Base-by-base conservation (phyloP, 2,113 vertebrate species). In the Lethenteron reissneri region DNA sequence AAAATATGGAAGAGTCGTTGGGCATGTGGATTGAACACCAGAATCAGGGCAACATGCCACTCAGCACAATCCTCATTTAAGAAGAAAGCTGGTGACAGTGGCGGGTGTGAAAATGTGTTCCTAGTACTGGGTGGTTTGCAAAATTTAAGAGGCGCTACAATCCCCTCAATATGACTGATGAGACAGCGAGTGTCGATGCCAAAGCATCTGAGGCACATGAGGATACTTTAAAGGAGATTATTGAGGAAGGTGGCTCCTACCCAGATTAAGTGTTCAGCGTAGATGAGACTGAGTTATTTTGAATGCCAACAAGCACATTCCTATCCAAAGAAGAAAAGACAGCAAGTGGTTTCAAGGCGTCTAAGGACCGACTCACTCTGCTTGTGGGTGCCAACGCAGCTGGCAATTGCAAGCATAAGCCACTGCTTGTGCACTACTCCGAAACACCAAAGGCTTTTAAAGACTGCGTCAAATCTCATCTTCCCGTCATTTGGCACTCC, bases 251-350 rank as follows among this genome's bases (percentile, higher is more conserved):
- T 14, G 58, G 41, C 8, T 73, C 59, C 56, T 10, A 15, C 12
- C 58, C 73, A 59, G n/a, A 72, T 57, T 17, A 70, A 57, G 73
- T 72, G 10, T 72, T 71, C 56, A 72, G 62, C 21, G 70, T 14
- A 13, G 70, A 72, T 72, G 70, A 73, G 56, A 73, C 70, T 12
- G 70, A 25, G 15, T 59, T 72, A 12, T 73, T 72, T 64, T 73
- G 70, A 12, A 58, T 73, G 73, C 73, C 73, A 72, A 8, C 11
- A 10, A 58, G 73, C 10, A 73, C 73, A 58, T 73, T 64, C 56
- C 58, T 71, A 58, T 58, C 73, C 10, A 71, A 56, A 58, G 70
- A 72, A 9, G 70, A 73, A 41, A 72, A 71, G 73, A 10, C 70
- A 15, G 57, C 70, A 9, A 19, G 12, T 12, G 73, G 73, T 13